These are phyloP conservation scores for Ascaphus truei DNA, from an alignment of 2,113 vertebrate species.

Conservation along the genomic window DNA sequence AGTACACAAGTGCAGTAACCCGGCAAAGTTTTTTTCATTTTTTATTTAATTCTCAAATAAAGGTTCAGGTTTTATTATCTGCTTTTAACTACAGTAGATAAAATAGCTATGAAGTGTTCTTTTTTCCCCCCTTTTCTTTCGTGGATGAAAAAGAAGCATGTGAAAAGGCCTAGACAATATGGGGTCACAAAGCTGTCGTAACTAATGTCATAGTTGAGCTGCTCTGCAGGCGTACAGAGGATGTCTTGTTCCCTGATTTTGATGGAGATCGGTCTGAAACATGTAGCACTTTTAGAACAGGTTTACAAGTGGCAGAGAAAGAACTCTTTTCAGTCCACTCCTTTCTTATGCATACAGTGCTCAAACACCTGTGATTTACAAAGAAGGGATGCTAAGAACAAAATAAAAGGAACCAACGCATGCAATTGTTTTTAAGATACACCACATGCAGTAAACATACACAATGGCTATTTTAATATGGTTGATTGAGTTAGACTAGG, in stretches of 20 bases:
- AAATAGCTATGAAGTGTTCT: conserved; percentile 66
- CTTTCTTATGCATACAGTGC: conserved; percentile 53
- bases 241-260: conserved; percentile 75
- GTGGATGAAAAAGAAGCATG: conserved; percentile 54
- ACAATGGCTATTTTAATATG: conserved; percentile 45
- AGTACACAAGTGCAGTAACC: conserved; percentile 58
- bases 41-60: neutral
- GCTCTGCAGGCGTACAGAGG: conserved; percentile 65
- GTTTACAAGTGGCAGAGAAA: conserved; percentile 75
- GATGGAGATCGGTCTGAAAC: conserved; percentile 80
- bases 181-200: conserved; percentile 72
- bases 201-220: conserved; percentile 68
- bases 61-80: neutral
- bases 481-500: conserved; percentile 9
- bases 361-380: conserved; percentile 85
- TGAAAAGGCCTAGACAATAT: conserved; percentile 86
- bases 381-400: conserved; percentile 45
- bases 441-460: conserved; percentile 53
- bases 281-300: conserved; percentile 73
- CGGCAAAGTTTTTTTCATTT: conserved; percentile 40
- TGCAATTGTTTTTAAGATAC: conserved; percentile 47
- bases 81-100: conserved; percentile 69
- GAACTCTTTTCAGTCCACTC: conserved; percentile 63
- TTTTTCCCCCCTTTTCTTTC: conserved; percentile 43
- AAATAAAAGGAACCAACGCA: conserved; percentile 44